Base-by-base conservation (phyloP, 2,888 invertebrate genomes). In the Lepidonotus clava region DNA sequence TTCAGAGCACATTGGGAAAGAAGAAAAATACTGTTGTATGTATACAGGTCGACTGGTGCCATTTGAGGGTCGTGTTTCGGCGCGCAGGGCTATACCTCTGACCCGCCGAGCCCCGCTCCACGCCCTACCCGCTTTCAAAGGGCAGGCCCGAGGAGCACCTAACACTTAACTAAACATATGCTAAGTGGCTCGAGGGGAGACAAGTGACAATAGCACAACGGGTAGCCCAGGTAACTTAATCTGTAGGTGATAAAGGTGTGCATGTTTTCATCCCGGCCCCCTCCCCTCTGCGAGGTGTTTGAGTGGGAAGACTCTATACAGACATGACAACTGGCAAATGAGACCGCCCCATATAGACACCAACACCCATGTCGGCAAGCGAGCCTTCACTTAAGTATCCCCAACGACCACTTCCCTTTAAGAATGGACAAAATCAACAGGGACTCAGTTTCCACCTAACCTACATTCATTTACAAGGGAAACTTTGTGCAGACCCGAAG, bases 101-200 rank as follows among this genome's bases (percentile, higher is more conserved):
- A 76, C 76, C 76, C 28, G n/a, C 18, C 38, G 14, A 76, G 76
- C 38, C 76, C 38, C 76, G 11, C 4, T 0, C 24, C 28, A n/a
- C 61, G 28, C 24, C 61, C 28, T 61, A 2, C n/a, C 24, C 61
- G 8, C 61, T 61, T 28, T 8, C 1, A 61, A 24, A 61, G 40
- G 36, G 11, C 14, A 51, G 51, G 80, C 8, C 46, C 11, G 46
- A 28, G 28, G 46, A 80, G 46, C 46, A 80, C 80, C 80, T 80
- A 80, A 80, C 80, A 80, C 80, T 80, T 80, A 80, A 80, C 80
- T 80, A 80, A 80, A 80, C 80, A 80, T 41, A 28, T 46, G 46
- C 51, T 80, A 80, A 80, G 80, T 80, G 80, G 80, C 80, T 28
- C 14, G 41, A 28, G 80, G 80, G 46, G 46, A n/a, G 80, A 46